phyloP scores from a whole-genome alignment of 2,888 invertebrate genomes.

The Acleris sparsana region DNA sequence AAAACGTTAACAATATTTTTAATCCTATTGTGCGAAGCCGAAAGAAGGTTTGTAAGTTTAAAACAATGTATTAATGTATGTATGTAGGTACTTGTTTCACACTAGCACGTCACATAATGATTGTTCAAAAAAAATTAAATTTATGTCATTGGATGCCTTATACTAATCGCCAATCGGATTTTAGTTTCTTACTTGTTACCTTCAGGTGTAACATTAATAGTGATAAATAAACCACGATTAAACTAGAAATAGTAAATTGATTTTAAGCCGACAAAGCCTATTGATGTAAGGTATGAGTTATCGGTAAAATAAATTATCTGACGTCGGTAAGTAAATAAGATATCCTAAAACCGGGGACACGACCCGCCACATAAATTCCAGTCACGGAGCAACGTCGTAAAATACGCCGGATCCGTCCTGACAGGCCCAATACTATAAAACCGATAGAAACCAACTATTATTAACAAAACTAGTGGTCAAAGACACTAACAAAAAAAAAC shows the following conservation, averaged over 20 bases:
- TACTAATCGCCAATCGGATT: no score
- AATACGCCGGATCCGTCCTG: slow-evolving; percentile 22
- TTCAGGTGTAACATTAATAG: neutral
- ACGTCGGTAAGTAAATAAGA: slow-evolving; percentile 24
- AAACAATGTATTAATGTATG: no score
- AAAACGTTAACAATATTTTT: no score
- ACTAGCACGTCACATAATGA: no score
- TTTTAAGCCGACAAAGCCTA: neutral
- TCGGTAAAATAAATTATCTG: slow-evolving; percentile 28
- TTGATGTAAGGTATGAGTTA: slow-evolving; percentile 1
- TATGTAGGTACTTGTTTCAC: no score
- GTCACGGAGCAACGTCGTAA: slow-evolving; percentile 34
- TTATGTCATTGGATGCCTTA: no score
- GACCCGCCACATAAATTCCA: slow-evolving; percentile 32
- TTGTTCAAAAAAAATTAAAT: no score
- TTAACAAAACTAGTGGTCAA: slow-evolving; percentile 27
- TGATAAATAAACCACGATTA: neutral
- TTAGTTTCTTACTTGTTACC: no score
- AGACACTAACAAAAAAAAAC: slow-evolving; percentile 16
- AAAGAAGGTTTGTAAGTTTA: no score
- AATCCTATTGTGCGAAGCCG: no score
- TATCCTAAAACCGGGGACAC: slow-evolving; percentile 25
- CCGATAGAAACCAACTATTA: slow-evolving; percentile 28
- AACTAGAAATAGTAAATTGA: neutral
- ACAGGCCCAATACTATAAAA: slow-evolving; percentile 30